These are phyloP conservation scores for Arvicanthis niloticus DNA, from an alignment of 2,113 vertebrate genomes.

Conservation along the genomic window DNA sequence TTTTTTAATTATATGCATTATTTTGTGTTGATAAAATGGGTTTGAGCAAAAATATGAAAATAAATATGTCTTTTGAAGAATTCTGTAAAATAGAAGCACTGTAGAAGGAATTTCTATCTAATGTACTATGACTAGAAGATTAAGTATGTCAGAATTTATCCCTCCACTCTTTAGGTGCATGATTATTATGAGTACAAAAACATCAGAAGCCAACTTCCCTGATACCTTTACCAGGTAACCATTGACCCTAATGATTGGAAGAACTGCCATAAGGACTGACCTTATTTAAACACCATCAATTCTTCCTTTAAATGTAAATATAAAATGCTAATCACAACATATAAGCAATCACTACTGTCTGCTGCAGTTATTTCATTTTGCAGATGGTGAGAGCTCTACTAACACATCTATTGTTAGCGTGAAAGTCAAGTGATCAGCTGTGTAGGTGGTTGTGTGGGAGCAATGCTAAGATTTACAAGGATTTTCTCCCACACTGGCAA, in stretches of 20 bases:
- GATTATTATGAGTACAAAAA: constrained; percentile 37
- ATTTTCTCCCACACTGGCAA: constrained; percentile 87
- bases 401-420: constrained; percentile 89
- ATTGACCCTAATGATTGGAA: constrained; percentile 47
- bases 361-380: constrained; percentile 83
- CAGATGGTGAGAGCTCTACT: constrained; percentile 89
- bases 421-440: constrained; percentile 89
- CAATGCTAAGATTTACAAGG: constrained; percentile 88
- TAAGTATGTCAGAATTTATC: constrained; percentile 15
- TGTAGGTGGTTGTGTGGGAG: constrained; percentile 89
- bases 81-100: constrained; percentile 9
- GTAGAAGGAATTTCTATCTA: constrained; percentile 22
- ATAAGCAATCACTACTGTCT: constrained; percentile 81
- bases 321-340: constrained; percentile 75
- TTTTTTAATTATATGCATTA: neutral
- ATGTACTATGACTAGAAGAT: neutral
- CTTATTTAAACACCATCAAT: constrained; percentile 53
- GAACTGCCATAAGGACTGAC: neutral
- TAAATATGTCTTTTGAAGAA: neutral
- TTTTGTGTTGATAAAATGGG: constrained; percentile 2
- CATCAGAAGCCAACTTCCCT: constrained; percentile 42
- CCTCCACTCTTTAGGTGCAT: neutral
- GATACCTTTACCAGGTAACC: constrained; percentile 23
- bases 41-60: constrained; percentile 23
- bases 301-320: constrained; percentile 72